These are phyloP conservation scores for Drosophila navojoa DNA, from an alignment of 1,140 invertebrate genomes.

Conservation along the genomic window DNA sequence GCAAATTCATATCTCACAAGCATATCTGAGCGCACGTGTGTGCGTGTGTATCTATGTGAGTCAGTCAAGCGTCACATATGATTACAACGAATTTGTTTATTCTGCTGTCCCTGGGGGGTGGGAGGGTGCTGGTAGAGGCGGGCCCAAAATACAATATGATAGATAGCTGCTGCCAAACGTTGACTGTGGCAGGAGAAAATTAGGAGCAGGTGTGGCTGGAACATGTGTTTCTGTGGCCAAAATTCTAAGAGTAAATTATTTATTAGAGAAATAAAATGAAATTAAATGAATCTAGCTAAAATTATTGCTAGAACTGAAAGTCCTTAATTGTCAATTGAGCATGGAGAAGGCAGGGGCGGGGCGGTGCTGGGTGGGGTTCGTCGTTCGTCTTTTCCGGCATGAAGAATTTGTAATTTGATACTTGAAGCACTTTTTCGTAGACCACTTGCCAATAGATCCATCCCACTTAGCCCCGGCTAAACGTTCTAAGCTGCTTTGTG, in stretches of 20 bases:
- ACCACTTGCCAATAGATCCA: constrained; percentile 1
- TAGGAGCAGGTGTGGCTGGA: background rate
- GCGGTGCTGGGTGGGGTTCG: background rate
- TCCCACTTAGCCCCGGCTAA: constrained; percentile 24
- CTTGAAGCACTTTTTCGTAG: background rate
- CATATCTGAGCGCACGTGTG: background rate
- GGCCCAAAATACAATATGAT: constrained; percentile 36
- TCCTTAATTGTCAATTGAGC: background rate
- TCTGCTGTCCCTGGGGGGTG: constrained; percentile 16
- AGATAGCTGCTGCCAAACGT: constrained; percentile 1
- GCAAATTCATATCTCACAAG: constrained; percentile 19
- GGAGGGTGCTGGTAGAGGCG: background rate
- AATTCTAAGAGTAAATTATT: background rate
- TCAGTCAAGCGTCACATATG: constrained; percentile 53
- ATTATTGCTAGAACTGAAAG: too few species aligned
- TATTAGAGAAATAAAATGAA: too few species aligned
- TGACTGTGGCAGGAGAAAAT: background rate
- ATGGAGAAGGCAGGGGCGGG: background rate
- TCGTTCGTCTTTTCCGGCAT: background rate
- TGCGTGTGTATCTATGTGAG: background rate
- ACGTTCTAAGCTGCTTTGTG: constrained; percentile 48
- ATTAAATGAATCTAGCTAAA: too few species aligned
- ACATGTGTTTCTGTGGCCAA: background rate
- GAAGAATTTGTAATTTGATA: constrained; percentile 2
- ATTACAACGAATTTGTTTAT: constrained; percentile 57